Base-by-base conservation (phyloP, 1,140 invertebrate species). In the Eumaeus atala region DNA sequence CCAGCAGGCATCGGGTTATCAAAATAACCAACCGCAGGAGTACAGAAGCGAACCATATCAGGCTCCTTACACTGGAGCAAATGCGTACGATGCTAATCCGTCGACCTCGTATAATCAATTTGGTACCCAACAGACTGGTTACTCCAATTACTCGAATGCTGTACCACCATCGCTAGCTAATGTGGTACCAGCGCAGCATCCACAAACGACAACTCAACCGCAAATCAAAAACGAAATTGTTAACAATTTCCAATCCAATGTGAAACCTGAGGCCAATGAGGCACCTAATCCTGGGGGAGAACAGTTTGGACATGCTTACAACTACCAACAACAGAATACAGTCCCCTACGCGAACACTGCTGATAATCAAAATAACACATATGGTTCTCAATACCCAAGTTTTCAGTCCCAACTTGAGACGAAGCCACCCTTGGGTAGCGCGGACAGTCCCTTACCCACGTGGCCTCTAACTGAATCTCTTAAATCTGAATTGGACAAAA, bases 401-500 rank as follows among this genome's bases (percentile, higher is more conserved):
- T 83, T 69, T 42, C 63, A 70, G 35, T 52, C 73, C 3, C 63
- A 70, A 42, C 51, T 84, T 14, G 82, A 85, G 64, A 83, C 77
- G 17, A 85, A 87, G 61, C 72, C 76, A 9, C 76, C 78, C 21
- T 53, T 84, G 17, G 74, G 71, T 42, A 84, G 80, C 49, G 72
- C 72, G 8, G 75, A 73, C 7, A 84, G 79, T 58, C 80, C 82
- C 36, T 66, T 84, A 8, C 78, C 79, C 34, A 70, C 82, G 2
- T 85, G 82, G 84, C 82, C 84, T 8, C 64, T 84, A 18, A 72
- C 74, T 37, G 80, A 83, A 56, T 58, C 63, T 18, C 58, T 88
- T 9, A 88, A 88, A 69, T 74, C 76, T 33, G 84, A 84, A 72
- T 48, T 84, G n/a, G 77, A 79, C 58, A 84, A 74, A 71, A 61